Evolutionary conservation across 2,888 invertebrate species (phyloP), one percentile per base, ranked within the genome.

Genomic region (Lacanobia wlatinum): DNA sequence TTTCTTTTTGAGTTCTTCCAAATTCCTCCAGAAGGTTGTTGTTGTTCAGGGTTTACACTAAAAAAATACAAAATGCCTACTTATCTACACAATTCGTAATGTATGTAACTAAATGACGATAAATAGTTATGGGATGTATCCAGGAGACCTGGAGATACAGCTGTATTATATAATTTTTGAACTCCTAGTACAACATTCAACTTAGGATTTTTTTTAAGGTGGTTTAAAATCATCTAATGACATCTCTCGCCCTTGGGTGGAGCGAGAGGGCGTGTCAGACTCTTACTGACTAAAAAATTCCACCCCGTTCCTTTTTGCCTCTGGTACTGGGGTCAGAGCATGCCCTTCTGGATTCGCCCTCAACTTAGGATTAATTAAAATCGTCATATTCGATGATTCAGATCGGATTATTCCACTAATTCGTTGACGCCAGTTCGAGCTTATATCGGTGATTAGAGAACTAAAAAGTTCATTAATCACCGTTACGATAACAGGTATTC

Each of bases 121-220:
- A 34, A 34, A 53, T 23, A 23, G 53, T 23, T 21, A 53, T 53
- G 23, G 23, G 53, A 21, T 53, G 56, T 28, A 56, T 56, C 56
- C 56, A 34, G 56, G 56, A 56, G 56, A 56, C 56, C 56, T 56
- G 56, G 34, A 56, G 34, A 56, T 56, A 56, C 34, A 56, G 56
- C 56, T 56, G 56, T 56, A 56, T 34, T 56, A 56, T 56, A 56
- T 56, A 56, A 34, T 56, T 56, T 56, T 34, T 56, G 56, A 28
- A 56, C 56, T 34, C 34, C 34, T 34, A 34, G 34, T 34, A 34
- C 34, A 34, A 34, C 34, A 34, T 34, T 34, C 34, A 34, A 34
- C 34, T 34, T 34, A 34, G 34, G 6, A 3, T 34, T 34, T 34
- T 34, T n/a, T 34, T 34, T 34, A 34, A 34, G 34, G 34, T 34